These are phyloP conservation scores for Drosophila dives DNA, from an alignment of 2,888 invertebrate genomes.

Conservation along the genomic window DNA sequence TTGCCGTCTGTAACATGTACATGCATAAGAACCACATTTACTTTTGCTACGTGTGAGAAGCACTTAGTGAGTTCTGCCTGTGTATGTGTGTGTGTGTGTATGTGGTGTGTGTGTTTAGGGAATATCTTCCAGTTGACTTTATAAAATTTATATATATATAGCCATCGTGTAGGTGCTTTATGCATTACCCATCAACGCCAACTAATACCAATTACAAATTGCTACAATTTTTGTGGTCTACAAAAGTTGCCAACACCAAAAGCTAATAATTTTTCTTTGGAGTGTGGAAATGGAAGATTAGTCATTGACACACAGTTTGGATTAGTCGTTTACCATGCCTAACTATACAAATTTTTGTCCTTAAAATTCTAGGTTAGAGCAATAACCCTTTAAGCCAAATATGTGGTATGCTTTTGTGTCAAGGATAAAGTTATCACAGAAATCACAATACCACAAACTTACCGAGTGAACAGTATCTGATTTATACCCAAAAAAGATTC, in stretches of 20 bases:
- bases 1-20: slow-evolving; percentile 53
- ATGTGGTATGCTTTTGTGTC: slow-evolving; percentile 20
- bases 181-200: slow-evolving; percentile 63
- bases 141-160: slow-evolving; percentile 77
- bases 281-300: slow-evolving; percentile 2
- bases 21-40: slow-evolving; percentile 67
- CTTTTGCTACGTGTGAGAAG: slow-evolving; percentile 73
- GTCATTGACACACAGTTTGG: slow-evolving; percentile 56
- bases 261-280: slow-evolving; percentile 7
- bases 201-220: slow-evolving; percentile 75
- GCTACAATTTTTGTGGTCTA: slow-evolving; percentile 68
- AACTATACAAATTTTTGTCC: slow-evolving; percentile 15
- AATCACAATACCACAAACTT: not conserved
- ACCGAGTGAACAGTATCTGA: not conserved
- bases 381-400: slow-evolving; percentile 17
- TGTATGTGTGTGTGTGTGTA: slow-evolving; percentile 1
- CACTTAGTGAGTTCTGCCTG: slow-evolving; percentile 59
- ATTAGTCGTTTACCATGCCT: slow-evolving; percentile 29
- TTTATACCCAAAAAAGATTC: not conserved
- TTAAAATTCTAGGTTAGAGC: slow-evolving; percentile 24
- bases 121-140: slow-evolving; percentile 70
- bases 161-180: slow-evolving; percentile 68
- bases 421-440: not conserved
- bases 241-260: slow-evolving; percentile 28
- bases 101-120: slow-evolving; percentile 28